Evolutionary conservation across 2,888 invertebrate genomes (phyloP), one percentile per base, ranked within the genome.

Genomic region (Cheiracanthium punctorium): DNA sequence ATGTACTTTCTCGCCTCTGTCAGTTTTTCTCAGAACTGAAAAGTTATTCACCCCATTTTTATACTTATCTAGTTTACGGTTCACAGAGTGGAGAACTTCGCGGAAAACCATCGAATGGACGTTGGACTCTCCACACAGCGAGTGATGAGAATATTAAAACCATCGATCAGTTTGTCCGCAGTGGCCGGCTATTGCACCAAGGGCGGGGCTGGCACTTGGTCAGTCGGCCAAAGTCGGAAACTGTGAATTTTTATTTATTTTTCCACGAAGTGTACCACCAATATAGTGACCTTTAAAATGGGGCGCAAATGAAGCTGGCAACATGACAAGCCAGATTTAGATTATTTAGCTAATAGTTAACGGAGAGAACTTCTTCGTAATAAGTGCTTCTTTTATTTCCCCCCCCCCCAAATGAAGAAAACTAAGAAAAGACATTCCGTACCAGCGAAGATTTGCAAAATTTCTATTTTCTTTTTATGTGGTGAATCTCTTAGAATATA

Each of bases 141-240:
- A 58, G 58, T 58, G 58, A 58, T 58, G 24, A 24, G 58, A 58
- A 58, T 69, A 69, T 33, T 69, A 20, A 69, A 33, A 28, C n/a
- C n/a, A 69, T 69, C 32, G 67, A 69, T 33, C 67, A 20, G 4
- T 24, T 8, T 5, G 33, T 69, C 33, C 20, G 33, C 4, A 32
- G n/a, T 2, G 1, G 17, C 5, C 58, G 4, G 24, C 24, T 24
- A 24, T 5, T 58, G 1, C 37, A n/a, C n/a, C 32, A 69, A 69
- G 67, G 67, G 67, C 67, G 67, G 67, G 67, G 67, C 58, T 69
- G n/a, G n/a, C n/a, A 69, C 33, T 69, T 69, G 67, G 67, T 69
- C 67, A 69, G 33, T 69, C 33, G 67, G 67, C 67, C 33, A 69
- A 69, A 33, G 67, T 69, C 67, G 33, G 33, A 24, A 58, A 48